Percentiles rank a stretch among this genome's conserved stretches.
These are phyloP conservation scores for Myathropa florea DNA, from an alignment of 2,888 invertebrate species.

Conservation along the genomic window DNA sequence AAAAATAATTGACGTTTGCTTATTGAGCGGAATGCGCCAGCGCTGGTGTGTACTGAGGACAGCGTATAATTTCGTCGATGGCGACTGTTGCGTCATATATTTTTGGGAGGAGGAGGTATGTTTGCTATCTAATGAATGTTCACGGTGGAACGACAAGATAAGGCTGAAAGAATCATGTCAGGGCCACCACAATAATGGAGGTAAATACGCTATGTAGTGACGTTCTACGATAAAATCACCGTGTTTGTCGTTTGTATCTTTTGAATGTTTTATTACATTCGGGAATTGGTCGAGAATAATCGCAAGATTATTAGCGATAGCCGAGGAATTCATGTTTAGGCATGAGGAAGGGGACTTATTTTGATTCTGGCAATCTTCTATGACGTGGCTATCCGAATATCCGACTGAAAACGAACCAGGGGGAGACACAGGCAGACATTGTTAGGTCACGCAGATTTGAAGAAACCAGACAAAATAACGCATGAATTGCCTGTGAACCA, in stretches of 20 bases:
- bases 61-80: neutral
- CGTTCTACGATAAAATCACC: neutral
- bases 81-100: neutral
- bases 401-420: too few relatives aligned
- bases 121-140: neutral
- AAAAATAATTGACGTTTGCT: conserved; percentile 44
- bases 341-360: neutral
- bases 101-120: neutral
- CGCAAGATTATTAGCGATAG: neutral
- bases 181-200: neutral
- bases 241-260: neutral
- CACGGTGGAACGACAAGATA: neutral
- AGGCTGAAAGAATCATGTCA: neutral
- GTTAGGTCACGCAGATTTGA: too few relatives aligned
- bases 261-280: neutral
- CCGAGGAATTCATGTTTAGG: neutral
- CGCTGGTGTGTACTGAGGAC: neutral
- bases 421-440: too few relatives aligned
- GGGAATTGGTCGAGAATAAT: neutral
- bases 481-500: too few relatives aligned
- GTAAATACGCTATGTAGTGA: neutral
- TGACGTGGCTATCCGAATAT: too few relatives aligned
- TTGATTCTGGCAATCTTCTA: too few relatives aligned
- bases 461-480: too few relatives aligned
- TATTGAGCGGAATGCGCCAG: neutral